Evolutionary conservation across 2,113 vertebrate genomes (phyloP), one percentile per base, ranked within the genome.

Genomic region (Anhinga anhinga): DNA sequence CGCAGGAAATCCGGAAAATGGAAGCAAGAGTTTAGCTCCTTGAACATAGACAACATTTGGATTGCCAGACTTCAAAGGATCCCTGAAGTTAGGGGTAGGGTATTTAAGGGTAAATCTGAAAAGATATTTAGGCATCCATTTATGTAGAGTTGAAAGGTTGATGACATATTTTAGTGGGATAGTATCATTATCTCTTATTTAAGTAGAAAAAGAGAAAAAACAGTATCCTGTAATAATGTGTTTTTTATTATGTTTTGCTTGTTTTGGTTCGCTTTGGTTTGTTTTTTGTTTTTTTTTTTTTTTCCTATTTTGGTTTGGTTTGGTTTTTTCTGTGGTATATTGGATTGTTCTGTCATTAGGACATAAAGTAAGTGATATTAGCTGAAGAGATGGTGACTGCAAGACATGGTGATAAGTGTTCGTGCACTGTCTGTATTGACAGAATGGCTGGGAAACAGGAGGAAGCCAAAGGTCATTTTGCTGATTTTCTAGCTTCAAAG

Each of bases 271-370:
- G n/a, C n/a, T n/a, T n/a, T n/a, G n/a, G n/a, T n/a, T n/a, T n/a
- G n/a, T n/a, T 44, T 6, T 44, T 44, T 16, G 45, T 38, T 72
- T 63, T 3, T 34, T 55, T 4, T 14, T 25, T 32, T 47, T 26
- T 26, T 26, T 15, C 26, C 50, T 44, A 7, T 45, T 66, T 32
- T 32, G 8, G 3, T 40, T 71, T 13, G 11, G 1, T 49, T 49
- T 49, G 47, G 8, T 8, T 11, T 18, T 16, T 47, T 45, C 13
- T 56, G 13, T 0, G 0, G 15, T 80, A 40, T 61, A 72, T 20
- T 29, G 11, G 8, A 42, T 49, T 82, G 8, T 44, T 81, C 15
- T 50, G 15, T 78, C 10, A 72, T 70, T 77, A 77, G 1, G 12
- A 67, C 7, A 18, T 27, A 82, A 59, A 5, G 3, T 52, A 32